These are phyloP conservation scores for Naja naja DNA, from an alignment of 2,113 vertebrate species.

Conservation along the genomic window DNA sequence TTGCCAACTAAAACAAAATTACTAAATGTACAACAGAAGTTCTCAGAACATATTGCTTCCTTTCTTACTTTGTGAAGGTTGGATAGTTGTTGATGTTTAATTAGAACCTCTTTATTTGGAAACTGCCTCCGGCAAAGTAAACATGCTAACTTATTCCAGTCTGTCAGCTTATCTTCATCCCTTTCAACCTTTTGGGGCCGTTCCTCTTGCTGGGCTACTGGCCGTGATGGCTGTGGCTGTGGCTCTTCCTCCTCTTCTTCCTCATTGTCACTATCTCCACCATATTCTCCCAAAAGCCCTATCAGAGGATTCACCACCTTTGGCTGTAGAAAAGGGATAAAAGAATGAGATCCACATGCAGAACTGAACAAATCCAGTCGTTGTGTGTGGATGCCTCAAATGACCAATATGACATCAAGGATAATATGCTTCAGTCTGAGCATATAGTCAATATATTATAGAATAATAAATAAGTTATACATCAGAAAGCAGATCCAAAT, in stretches of 20 bases:
- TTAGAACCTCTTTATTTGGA: slow-evolving; percentile 90
- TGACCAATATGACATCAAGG: neutral
- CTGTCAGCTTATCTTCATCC: slow-evolving; percentile 87
- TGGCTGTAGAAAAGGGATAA: slow-evolving; percentile 70
- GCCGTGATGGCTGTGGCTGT: slow-evolving; percentile 37
- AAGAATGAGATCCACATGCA: slow-evolving; percentile 14
- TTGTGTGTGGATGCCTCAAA: neutral
- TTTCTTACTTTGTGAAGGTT: slow-evolving; percentile 90
- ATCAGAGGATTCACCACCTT: slow-evolving; percentile 91
- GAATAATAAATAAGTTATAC: neutral
- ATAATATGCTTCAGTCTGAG: neutral
- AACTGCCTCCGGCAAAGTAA: slow-evolving; percentile 94
- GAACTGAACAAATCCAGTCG: neutral
- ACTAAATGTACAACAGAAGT: neutral
- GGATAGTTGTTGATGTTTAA: slow-evolving; percentile 96
- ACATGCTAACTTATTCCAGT: slow-evolving; percentile 98
- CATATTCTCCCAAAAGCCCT: slow-evolving; percentile 90
- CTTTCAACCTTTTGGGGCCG: slow-evolving; percentile 68
- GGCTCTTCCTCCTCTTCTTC: slow-evolving; percentile 87
- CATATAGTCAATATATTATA: neutral
- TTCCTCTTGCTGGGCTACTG: slow-evolving; percentile 58
- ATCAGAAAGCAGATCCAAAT: neutral
- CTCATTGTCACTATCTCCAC: slow-evolving; percentile 92
- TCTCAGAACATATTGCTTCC: neutral
- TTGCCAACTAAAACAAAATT: neutral